Evolutionary conservation across 1,140 invertebrate genomes (phyloP), one percentile per base, ranked within the genome.

Genomic region (Caenorhabditis inopinata): DNA sequence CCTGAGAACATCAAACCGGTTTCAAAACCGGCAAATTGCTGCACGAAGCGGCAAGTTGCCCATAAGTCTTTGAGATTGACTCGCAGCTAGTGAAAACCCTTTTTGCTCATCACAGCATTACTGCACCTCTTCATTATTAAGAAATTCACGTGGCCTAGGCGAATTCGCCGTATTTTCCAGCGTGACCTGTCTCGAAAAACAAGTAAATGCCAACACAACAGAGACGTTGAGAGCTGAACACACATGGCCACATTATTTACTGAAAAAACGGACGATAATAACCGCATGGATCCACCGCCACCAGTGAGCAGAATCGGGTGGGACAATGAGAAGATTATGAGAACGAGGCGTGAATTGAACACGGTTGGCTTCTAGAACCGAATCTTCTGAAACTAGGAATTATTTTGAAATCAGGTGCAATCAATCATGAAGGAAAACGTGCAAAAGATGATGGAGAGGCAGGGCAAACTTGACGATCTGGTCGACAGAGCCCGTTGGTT

Each of bases 401-500:
- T 7, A 42, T 42, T 14, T 7, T 42, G 38, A 42, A 42, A 32
- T 32, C 11, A 68, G 58, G 58, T 68, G n/a, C 35, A 68, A 38
- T n/a, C 32, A 18, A 68, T 68, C 32, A 68, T 68, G 58, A 68
- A 68, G 32, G 58, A 68, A 38, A 68, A 68, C 32, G 58, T 68
- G 32, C 58, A 68, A 68, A 68, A 68, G 21, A 68, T 68, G 5
- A 68, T 68, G 58, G 58, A 68, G 32, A 68, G 58, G 38, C 58
- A 68, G n/a, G 58, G 58, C 35, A 68, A 68, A 68, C 32, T 68
- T 18, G 58, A 68, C 38, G 58, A 68, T 42, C n/a, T 68, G 14
- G 58, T 68, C 16, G 58, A 68, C 35, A 68, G 58, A 68, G 58
- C 58, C 11, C 53, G 53, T 58, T 58, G 16, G 53, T 58, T 29